Base-by-base conservation (phyloP, 2,797 vertebrate species). In the Chelidonichthys spinosus region DNA sequence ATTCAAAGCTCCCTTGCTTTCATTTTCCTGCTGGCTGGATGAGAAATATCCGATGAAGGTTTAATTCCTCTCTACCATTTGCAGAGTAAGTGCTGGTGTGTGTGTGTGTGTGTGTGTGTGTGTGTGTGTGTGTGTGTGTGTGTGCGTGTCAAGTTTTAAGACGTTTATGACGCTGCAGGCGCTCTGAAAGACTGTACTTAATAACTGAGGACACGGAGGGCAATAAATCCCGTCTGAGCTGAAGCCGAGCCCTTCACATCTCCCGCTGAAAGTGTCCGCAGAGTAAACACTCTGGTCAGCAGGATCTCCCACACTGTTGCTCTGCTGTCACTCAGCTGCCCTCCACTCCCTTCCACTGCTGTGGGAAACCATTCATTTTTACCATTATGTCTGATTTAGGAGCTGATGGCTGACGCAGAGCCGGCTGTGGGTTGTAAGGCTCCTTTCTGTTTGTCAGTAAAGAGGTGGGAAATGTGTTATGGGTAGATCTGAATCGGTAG, bases 251-350 rank as follows among this genome's bases (percentile, higher is more conserved):
- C 77, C 82, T 82, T 92, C 84, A 90, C 88, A 69, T 91, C 91
- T 92, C 89, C 89, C 35, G 77, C 88, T 87, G 86, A 89, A 92
- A 92, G 85, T 89, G 92, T 90, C 91, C 76, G 39, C 75, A 89
- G 85, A 87, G 86, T 93, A 93, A 94, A 95, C 92, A 94, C 82
- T 74, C 68, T 43, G 83, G 88, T 90, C 93, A 92, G 92, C 92
- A 85, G 90, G 90, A 92, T 91, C 87, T 84, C 89, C 85, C 88
- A 78, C 81, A 72, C 83, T 90, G 91, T 85, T 91, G 87, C 87
- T 85, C 85, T 53, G 79, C 94, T 92, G 92, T 91, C 93, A 92
- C 87, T 93, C 92, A 90, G 70, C 59, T 44, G 52, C 64, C 50
- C 74, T 74, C 62, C 60, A 61, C 85, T 85, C 83, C 81, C 86